Evolutionary conservation across 2,797 vertebrate genomes (phyloP).

Genomic region (Darevskia mixta): DNA sequence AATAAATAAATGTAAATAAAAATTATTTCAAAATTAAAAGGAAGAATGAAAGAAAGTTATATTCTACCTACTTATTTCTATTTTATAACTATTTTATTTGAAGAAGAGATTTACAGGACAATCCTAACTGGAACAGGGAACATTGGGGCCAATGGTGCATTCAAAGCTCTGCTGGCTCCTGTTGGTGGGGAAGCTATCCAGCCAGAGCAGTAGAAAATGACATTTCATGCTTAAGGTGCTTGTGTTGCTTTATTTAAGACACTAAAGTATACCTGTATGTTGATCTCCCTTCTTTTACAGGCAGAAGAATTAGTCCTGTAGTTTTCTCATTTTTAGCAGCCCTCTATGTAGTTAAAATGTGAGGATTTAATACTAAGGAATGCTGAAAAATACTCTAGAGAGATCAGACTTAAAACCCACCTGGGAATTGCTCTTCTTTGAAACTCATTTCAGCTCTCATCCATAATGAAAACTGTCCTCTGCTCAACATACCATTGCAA

Average conservation of each 20-base stretch:
- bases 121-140: no score
- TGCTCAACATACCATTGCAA: conserved; percentile 39
- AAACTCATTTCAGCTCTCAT: neutral
- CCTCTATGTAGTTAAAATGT: conserved; percentile 34
- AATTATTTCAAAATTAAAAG: no score
- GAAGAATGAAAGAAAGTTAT: conserved; percentile 25
- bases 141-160: no score
- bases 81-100: conserved; percentile 38
- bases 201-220: neutral
- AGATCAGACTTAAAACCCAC: conserved; percentile 46
- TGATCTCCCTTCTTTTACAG: neutral
- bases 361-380: conserved; percentile 1
- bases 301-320: neutral
- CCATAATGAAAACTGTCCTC: conserved; percentile 30
- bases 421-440: conserved; percentile 46
- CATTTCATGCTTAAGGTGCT: neutral
- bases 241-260: neutral
- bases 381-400: conserved; percentile 34
- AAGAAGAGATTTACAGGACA: neutral
- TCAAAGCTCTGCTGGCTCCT: neutral
- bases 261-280: neutral
- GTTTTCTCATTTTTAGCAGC: conserved; percentile 10
- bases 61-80: neutral
- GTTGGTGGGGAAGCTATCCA: neutral
- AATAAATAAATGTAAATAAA: no score